Percentiles rank a stretch among this genome's conserved stretches.
These are phyloP conservation scores for Mormyrus hasselquistii DNA, from an alignment of 2,797 vertebrate species.

Conservation along the genomic window DNA sequence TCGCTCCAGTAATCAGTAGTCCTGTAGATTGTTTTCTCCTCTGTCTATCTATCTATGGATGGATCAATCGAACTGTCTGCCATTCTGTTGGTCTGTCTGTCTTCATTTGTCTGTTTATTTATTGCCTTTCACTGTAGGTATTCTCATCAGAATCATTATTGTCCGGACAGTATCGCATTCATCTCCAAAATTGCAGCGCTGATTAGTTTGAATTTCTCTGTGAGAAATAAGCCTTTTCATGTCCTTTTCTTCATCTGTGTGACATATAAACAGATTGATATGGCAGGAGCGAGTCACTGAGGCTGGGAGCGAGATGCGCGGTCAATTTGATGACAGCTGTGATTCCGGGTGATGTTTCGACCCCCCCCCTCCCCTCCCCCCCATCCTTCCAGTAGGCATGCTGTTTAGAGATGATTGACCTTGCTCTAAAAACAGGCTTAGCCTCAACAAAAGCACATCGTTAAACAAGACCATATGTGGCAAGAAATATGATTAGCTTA, in stretches of 20 bases:
- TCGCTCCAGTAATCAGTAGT: neutral
- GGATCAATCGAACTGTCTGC: too few relatives aligned
- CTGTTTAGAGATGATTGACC: neutral
- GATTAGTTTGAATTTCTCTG: neutral
- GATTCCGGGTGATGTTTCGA: neutral
- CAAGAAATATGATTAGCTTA: neutral
- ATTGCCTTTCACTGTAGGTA: neutral
- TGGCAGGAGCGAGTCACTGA: neutral
- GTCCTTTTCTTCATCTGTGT: neutral
- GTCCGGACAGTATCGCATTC: neutral
- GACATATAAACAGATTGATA: neutral
- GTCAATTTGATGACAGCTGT: slow-evolving; percentile 4
- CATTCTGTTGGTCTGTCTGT: neutral
- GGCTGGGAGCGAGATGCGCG: neutral
- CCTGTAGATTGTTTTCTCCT: neutral
- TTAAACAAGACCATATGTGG: neutral
- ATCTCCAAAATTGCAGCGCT: neutral
- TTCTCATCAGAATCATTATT: neutral
- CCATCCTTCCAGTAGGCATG: neutral
- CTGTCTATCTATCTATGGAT: too few relatives aligned
- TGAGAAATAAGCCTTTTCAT: neutral
- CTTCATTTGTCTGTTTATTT: neutral
- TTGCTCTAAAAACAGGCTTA: neutral
- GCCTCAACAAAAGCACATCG: neutral
- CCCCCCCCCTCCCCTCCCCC: neutral